Conservation (phyloP, 2,888 invertebrate species). For the Spialia ferax region DNA sequence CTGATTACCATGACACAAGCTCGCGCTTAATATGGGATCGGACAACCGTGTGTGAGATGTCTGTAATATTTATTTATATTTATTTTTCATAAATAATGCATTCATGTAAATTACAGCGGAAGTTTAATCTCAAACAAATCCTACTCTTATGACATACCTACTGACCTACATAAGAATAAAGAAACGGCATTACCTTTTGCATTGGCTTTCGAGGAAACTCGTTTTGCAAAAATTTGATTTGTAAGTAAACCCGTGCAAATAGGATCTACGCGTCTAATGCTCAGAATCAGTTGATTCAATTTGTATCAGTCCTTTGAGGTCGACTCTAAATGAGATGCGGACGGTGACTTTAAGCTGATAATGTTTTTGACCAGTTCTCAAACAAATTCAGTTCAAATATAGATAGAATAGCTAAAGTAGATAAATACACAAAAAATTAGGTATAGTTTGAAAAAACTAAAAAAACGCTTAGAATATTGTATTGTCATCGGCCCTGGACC, state of each 20-base stretch:
- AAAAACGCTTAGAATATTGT: too few relatives aligned
- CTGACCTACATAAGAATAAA: neutral
- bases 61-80: too few relatives aligned
- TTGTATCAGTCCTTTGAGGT: conserved; percentile 49
- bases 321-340: conserved; percentile 27
- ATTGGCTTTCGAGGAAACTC: neutral
- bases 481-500: too few relatives aligned
- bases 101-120: too few relatives aligned
- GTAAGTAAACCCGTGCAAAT: conserved; percentile 32
- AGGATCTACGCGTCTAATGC: conserved; percentile 54
- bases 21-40: too few relatives aligned
- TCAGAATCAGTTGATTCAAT: conserved; percentile 65
- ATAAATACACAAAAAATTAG: neutral
- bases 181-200: conserved; percentile 11
- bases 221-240: conserved; percentile 29
- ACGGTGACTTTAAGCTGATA: neutral
- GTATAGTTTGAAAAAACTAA: too few relatives aligned
- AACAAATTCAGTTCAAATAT: neutral
- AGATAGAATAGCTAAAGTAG: neutral
- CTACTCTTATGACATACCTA: neutral
- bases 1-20: too few relatives aligned
- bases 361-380: neutral
- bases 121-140: neutral
- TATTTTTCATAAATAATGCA: too few relatives aligned
- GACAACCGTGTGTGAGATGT: too few relatives aligned